Evolutionary conservation across 1,140 invertebrate genomes (phyloP), one percentile per base, ranked within the genome.

Genomic region (Caenorhabditis latens): DNA sequence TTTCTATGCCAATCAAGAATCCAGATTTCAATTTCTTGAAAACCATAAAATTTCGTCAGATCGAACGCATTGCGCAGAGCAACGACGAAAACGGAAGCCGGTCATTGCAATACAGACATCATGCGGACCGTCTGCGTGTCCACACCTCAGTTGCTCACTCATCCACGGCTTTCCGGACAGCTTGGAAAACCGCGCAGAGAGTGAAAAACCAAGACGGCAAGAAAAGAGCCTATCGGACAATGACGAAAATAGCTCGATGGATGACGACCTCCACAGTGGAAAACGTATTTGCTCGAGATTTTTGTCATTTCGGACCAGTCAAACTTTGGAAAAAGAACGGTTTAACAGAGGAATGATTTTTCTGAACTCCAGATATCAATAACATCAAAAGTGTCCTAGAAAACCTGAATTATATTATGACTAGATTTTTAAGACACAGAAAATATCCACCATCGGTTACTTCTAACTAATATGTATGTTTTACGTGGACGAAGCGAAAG

Each of bases 141-240:
- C 46, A 6, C 71, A 40, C 46, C 11, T 50, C 24, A 19, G 21
- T 42, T 13, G n/a, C 71, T 79, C 71, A 79, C 71, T 79, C 71
- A 79, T n/a, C 42, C 42, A 71, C 19, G 19, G 46, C 71, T 79
- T 50, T 79, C 71, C 46, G 71, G 71, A 79, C 71, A 79, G 71
- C 43, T 79, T 40, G 71, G 13, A 50, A 79, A 79, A 50, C 71
- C 46, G 71, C 43, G 71, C 71, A 79, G n/a, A 50, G 63, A 67
- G 71, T 24, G 71, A 79, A 79, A 79, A 79, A 48, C 71, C 71
- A 79, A 79, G 71, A 79, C 71, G 46, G n/a, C 43, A 63, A 42
- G 16, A 48, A 71, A 71, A 19, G 19, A 71, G n/a, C 46, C 43
- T 24, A 24, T 21, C 46, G 46, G 71, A 14, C 9, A 43, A 79